Evolutionary conservation across 2,113 vertebrate species (phyloP).

Genomic region (Aptenodytes patagonicus): DNA sequence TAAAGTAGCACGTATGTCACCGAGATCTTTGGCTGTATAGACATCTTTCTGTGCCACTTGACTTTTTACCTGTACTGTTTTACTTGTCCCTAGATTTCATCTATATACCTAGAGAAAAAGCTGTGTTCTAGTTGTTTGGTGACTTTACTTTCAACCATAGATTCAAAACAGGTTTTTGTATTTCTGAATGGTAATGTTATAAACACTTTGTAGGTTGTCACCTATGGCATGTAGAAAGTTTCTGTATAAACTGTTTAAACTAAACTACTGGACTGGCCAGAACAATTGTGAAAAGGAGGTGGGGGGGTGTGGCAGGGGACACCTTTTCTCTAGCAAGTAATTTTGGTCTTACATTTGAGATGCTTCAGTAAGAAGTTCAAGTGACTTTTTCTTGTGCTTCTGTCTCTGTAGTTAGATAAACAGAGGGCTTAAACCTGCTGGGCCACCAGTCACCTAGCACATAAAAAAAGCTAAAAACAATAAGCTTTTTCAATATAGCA

Average conservation of each 20-base stretch:
- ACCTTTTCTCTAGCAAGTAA: neutral
- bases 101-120: neutral
- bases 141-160: neutral
- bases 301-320: accelerated
- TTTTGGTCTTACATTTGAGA: neutral
- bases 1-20: neutral
- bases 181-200: neutral
- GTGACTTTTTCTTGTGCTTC: neutral
- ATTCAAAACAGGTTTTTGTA: neutral
- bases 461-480: neutral
- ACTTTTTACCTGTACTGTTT: neutral
- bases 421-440: neutral
- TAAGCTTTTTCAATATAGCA: neutral
- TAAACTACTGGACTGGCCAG: neutral
- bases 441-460: neutral
- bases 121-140: neutral
- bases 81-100: neutral
- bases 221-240: neutral
- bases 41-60: neutral
- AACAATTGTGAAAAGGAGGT: neutral
- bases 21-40: neutral
- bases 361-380: neutral
- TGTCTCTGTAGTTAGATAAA: neutral
- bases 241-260: neutral
- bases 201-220: neutral